Conservation (phyloP, 2,797 vertebrate species). For the Molossus alvarezi region DNA sequence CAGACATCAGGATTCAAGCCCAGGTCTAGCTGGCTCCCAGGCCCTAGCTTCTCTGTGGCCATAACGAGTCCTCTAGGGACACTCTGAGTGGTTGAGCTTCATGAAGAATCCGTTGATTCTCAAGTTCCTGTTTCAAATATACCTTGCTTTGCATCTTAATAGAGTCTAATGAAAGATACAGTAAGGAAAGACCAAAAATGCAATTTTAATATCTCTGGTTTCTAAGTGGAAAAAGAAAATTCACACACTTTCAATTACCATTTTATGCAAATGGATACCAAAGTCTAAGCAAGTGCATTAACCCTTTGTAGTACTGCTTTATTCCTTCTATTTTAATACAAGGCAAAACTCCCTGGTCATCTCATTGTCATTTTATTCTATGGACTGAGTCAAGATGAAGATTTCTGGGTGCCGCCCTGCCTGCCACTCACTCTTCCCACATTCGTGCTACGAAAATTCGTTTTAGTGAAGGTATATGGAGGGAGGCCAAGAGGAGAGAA, state of each 20-base stretch:
- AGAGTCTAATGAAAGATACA: slow-evolving; percentile 11
- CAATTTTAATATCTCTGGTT: background rate
- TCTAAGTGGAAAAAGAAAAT: slow-evolving; percentile 14
- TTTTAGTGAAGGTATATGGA: background rate
- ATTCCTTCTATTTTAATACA: background rate
- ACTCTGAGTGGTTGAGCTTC: background rate
- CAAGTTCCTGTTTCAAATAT: slow-evolving; percentile 28
- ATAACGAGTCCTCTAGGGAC: background rate
- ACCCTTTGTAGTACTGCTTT: background rate
- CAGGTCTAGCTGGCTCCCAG: background rate
- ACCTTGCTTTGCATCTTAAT: background rate
- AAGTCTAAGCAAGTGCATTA: background rate
- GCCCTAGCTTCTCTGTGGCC: background rate
- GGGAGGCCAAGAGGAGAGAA: background rate
- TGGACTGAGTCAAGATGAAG: background rate
- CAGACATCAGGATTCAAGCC: background rate
- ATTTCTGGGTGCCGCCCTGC: background rate
- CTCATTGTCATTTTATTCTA: background rate
- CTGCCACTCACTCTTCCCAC: background rate
- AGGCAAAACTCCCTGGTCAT: background rate
- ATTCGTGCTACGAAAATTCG: background rate
- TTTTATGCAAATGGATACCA: slow-evolving; percentile 9
- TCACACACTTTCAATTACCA: background rate
- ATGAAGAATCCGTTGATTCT: background rate
- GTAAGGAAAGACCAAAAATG: background rate